These are phyloP conservation scores for Cyclopterus lumpus DNA, from an alignment of 2,797 vertebrate genomes.

Conservation along the genomic window DNA sequence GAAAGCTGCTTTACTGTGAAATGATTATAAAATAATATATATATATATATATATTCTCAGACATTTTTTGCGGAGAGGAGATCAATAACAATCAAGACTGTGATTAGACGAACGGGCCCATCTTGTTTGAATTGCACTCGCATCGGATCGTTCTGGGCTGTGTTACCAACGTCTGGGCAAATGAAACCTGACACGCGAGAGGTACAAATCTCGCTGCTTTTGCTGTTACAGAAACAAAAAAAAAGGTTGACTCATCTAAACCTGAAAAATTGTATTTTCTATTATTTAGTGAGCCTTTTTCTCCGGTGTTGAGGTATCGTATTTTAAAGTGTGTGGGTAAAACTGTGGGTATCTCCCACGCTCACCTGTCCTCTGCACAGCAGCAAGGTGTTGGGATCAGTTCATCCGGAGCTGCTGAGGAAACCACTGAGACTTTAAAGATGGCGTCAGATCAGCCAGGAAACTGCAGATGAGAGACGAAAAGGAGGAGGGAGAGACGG, in stretches of 20 bases:
- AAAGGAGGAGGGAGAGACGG: conserved; percentile 45
- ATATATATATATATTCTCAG: conserved; percentile 6
- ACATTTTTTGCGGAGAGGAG: conserved; percentile 42
- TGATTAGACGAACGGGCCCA: conserved; percentile 43
- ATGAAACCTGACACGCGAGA: conserved; percentile 38
- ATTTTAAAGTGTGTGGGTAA: conserved; percentile 34
- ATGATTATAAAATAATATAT: conserved; percentile 50
- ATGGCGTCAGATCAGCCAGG: conserved; percentile 60
- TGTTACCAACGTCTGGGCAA: conserved; percentile 39
- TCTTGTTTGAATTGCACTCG: conserved; percentile 47
- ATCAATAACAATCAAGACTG: conserved; percentile 58
- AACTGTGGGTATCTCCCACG: conserved; percentile 31
- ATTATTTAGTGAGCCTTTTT: conserved; percentile 52
- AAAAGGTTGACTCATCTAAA: conserved; percentile 39
- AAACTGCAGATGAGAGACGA: conserved; percentile 70
- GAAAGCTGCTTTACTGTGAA: conserved; percentile 31
- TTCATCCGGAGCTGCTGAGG: conserved; percentile 58
- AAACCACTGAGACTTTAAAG: conserved; percentile 60
- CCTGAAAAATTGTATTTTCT: conserved; percentile 31
- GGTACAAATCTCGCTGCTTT: conserved; percentile 17
- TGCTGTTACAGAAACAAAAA: conserved; percentile 28
- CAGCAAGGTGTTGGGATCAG: conserved; percentile 50
- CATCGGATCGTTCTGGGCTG: conserved; percentile 39
- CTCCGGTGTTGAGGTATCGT: conserved; percentile 1
- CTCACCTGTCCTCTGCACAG: conserved; percentile 42